A percentile compares a stretch with the other conserved stretches of the same genome.
Conservation (phyloP, 2,888 invertebrate species). For the Cancer borealis region DNA sequence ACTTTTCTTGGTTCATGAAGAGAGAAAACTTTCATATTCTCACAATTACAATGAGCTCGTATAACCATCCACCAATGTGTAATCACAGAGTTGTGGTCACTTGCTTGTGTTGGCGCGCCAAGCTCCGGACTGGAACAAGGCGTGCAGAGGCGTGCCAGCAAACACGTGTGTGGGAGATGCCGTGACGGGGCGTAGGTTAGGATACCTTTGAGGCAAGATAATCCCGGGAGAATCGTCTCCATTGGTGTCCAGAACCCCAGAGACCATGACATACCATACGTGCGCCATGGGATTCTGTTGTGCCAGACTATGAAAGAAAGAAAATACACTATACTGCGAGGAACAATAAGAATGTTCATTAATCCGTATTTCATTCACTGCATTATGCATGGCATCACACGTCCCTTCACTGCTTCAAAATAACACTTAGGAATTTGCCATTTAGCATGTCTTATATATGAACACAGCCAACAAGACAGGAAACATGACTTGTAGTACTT, state of each 20-base stretch:
- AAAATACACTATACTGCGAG: no score
- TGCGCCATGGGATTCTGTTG: neutral
- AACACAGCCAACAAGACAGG: no score
- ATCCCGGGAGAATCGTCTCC: neutral
- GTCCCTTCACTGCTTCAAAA: no score
- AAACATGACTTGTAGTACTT: neutral
- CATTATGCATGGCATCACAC: no score
- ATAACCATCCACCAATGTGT: neutral
- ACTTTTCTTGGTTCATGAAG: no score
- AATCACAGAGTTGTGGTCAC: neutral
- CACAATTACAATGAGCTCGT: neutral
- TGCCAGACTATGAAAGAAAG: neutral
- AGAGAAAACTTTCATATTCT: no score
- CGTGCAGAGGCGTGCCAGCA: neutral
- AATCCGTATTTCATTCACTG: no score
- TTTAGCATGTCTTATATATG: no score
- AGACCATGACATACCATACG: slow-evolving; percentile 33
- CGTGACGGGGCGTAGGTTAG: slow-evolving; percentile 39
- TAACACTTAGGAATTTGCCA: no score
- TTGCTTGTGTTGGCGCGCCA: slow-evolving; percentile 14
- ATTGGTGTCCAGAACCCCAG: neutral
- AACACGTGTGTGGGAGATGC: neutral
- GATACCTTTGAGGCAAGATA: neutral
- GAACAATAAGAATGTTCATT: neutral
- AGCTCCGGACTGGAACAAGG: neutral